These are phyloP conservation scores for Acanthosoma haemorrhoidale DNA, from an alignment of 2,888 invertebrate species.

Conservation along the genomic window DNA sequence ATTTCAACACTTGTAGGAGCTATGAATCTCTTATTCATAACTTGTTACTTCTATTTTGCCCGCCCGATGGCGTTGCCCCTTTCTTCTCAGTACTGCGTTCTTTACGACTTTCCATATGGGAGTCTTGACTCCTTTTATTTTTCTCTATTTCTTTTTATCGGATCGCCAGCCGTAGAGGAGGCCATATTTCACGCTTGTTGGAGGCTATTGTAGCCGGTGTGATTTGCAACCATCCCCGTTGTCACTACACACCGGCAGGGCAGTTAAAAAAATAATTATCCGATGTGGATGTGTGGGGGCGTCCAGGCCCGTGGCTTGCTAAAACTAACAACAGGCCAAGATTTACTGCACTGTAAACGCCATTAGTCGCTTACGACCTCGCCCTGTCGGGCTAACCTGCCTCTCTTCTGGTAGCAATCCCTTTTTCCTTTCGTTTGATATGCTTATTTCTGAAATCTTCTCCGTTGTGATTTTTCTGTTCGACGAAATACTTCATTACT, in stretches of 20 bases:
- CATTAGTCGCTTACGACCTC: background rate
- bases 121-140: background rate
- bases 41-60: background rate
- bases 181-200: slow-evolving; percentile 2
- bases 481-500: no score
- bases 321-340: slow-evolving; percentile 4
- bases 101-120: slow-evolving; percentile 8
- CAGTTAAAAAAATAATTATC: slow-evolving; percentile 13
- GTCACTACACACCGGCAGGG: background rate
- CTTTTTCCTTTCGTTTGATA: no score
- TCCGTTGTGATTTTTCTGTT: no score
- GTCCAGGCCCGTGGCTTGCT: background rate
- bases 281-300: background rate
- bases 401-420: background rate
- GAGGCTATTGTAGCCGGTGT: background rate
- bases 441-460: no score
- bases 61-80: background rate
- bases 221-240: background rate
- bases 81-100: background rate
- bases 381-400: background rate
- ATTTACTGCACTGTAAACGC: background rate
- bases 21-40: background rate
- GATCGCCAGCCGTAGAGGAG: background rate
- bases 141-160: slow-evolving; percentile 2
- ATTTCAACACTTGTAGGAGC: background rate